Base-by-base conservation (phyloP, 1,140 invertebrate genomes). In the Hylyphantes graminicola region DNA sequence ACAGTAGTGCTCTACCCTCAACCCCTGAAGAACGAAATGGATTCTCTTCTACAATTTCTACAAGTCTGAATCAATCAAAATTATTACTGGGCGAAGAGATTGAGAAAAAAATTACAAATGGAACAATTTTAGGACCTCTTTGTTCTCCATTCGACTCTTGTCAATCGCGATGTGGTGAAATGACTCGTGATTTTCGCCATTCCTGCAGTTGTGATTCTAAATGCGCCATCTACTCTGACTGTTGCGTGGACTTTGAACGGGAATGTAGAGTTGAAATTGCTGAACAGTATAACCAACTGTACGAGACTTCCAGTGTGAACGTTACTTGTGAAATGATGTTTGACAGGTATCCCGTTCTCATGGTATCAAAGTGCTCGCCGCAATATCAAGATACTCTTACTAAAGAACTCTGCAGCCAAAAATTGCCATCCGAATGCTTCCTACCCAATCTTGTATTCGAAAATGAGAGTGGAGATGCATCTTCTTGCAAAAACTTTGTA, bases 111-210 rank as follows among this genome's bases (percentile, higher is more conserved):
- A n/a, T n/a, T n/a, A 48, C 11, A 48, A 0, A 15, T 65, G 9
- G 6, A 9, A 48, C 21, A 19, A 61, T 3, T 11, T 15, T 15
- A 0, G 21, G 21, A 35, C 21, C 82, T 5, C 48, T 85, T 7
- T 85, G 85, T 63, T 61, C 77, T 12, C 78, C 78, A 3, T 76
- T 55, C 7, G 85, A 85, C 50, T 81, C 85, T 6, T 85, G 85
- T 68, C n/a, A 9, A n/a, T 19, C 7, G 17, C 77, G 85, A 11
- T 85, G 85, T 70, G 64, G 55, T 10, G 61, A 76, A 35, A 1
- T n/a, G n/a, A 17, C 64, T 11, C 7, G 17, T 8, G 70, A 48
- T 12, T 63, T 75, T 7, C 72, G 77, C 35, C 75, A 68, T 21
- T 68, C 72, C 0, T 85, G 85, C 65, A 81, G 76, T 50, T 85